Base-by-base conservation (phyloP, 2,888 invertebrate species). In the Nesidiocoris tenuis region DNA sequence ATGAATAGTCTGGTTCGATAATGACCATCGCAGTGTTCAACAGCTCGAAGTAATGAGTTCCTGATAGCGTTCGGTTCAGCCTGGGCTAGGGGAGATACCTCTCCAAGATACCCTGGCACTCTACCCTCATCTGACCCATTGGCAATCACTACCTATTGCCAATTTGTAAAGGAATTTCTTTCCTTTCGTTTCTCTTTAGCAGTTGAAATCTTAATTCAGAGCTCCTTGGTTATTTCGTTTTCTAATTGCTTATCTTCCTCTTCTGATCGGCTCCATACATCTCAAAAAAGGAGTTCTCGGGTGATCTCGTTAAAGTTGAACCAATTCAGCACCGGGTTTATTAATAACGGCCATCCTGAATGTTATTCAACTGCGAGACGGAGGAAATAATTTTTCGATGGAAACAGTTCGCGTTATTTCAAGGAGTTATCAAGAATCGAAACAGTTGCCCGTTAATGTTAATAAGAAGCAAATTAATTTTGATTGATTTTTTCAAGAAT, bases 11-110 rank as follows among this genome's bases (percentile, higher is more conserved):
- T 39, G 39, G 65, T 23, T 23, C 65, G 65, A 65, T 65, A 65
- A 65, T 65, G 65, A 65, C 65, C 65, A 39, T 65, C 65, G 25
- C 18, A 39, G 54, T 39, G 65, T 65, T 65, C 25, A 65, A 65
- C 65, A 39, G 65, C 65, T 65, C 25, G 39, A 16, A 65, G 65
- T 65, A 65, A 65, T 65, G 65, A 65, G 65, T 65, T 65, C 19
- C 54, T 65, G 65, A 65, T 65, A 65, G 65, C 25, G 25, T 39
- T 65, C 18, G 16, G 23, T 19, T 65, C 63, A 1, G 39, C 39
- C 12, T 3, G 5, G 39, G 39, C 39, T 12, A 39, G 39, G 39
- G 39, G 3, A 39, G 39, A 39, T 12, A 39, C 39, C 12, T 12
- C 39, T 39, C 39, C 39, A 39, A 7, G 5, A 39, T 39, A 39